Conservation (phyloP, 92 coral and sea anemone genomes). For the Porites cylindrica region DNA sequence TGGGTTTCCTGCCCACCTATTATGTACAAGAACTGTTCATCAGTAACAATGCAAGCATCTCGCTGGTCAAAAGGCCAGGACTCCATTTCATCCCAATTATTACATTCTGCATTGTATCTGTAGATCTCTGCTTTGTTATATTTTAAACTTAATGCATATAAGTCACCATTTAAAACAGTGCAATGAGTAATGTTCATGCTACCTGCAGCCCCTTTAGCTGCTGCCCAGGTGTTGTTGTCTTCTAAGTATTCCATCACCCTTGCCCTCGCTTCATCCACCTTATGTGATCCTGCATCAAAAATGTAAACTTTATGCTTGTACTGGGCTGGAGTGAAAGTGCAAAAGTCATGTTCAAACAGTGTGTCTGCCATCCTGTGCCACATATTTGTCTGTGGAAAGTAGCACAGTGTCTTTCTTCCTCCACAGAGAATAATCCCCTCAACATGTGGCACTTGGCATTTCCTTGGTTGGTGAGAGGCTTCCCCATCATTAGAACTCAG, state of each 20-base stretch:
- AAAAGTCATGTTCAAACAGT: not conserved
- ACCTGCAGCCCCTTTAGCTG: not conserved
- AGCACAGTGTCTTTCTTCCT: not conserved
- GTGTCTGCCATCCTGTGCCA: conserved; percentile 6
- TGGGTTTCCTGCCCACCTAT: not conserved
- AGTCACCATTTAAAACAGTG: not conserved
- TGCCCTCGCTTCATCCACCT: not conserved
- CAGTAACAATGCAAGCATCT: not conserved
- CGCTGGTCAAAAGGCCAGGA: not conserved
- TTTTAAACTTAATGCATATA: not conserved
- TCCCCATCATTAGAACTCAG: not conserved
- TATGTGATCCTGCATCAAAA: not conserved
- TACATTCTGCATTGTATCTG: not conserved
- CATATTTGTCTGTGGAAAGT: not conserved
- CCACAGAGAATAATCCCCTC: conserved; percentile 2
- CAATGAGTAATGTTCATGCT: not conserved
- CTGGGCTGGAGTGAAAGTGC: not conserved
- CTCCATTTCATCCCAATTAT: not conserved
- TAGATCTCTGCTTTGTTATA: not conserved
- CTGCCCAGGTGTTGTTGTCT: not conserved
- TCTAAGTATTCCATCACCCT: not conserved
- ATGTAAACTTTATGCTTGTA: not conserved
- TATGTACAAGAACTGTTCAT: not conserved
- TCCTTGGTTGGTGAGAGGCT: not conserved
- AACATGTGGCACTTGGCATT: not conserved